These are phyloP conservation scores for Hirundichthys speculiger DNA, from an alignment of 2,113 vertebrate species.

Conservation along the genomic window DNA sequence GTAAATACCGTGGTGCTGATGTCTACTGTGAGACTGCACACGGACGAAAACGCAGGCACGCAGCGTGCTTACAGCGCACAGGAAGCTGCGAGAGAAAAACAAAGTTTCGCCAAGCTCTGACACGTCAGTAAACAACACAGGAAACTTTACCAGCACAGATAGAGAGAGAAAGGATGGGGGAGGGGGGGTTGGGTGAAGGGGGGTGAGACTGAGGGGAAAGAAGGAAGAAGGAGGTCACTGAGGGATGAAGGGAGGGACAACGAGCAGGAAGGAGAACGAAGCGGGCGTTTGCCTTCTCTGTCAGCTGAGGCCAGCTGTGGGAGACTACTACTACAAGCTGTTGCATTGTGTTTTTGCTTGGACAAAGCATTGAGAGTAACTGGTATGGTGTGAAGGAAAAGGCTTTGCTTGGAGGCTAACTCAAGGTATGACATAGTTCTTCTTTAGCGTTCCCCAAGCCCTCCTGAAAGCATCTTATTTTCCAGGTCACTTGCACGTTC, in stretches of 20 bases:
- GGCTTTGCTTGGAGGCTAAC: constrained; percentile 39
- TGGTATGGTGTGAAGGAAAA: constrained; percentile 65
- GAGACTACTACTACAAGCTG: constrained; percentile 46
- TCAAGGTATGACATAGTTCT: constrained; percentile 53
- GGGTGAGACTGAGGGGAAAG: constrained; percentile 21
- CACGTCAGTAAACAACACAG: constrained; percentile 62
- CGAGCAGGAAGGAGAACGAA: constrained; percentile 52
- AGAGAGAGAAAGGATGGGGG: constrained; percentile 21
- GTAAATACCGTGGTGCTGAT: constrained; percentile 3
- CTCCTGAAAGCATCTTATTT: constrained; percentile 6
- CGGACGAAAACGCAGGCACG: not conserved
- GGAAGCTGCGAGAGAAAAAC: constrained; percentile 37
- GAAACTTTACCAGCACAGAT: constrained; percentile 43
- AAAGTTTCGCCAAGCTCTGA: constrained; percentile 54
- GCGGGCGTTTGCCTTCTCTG: constrained; percentile 66
- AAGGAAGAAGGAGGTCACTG: constrained; percentile 64
- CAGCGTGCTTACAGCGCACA: constrained; percentile 1
- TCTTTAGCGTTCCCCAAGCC: constrained; percentile 1
- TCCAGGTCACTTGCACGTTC: not conserved
- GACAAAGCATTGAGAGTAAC: constrained; percentile 39
- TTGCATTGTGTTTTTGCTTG: constrained; percentile 41
- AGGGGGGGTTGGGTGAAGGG: not conserved
- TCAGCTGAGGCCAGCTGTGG: constrained; percentile 59
- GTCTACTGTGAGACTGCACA: not conserved
- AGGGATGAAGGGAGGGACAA: constrained; percentile 67